Evolutionary conservation across 2,797 vertebrate species (phyloP).

Genomic region (Hipposideros larvatus): DNA sequence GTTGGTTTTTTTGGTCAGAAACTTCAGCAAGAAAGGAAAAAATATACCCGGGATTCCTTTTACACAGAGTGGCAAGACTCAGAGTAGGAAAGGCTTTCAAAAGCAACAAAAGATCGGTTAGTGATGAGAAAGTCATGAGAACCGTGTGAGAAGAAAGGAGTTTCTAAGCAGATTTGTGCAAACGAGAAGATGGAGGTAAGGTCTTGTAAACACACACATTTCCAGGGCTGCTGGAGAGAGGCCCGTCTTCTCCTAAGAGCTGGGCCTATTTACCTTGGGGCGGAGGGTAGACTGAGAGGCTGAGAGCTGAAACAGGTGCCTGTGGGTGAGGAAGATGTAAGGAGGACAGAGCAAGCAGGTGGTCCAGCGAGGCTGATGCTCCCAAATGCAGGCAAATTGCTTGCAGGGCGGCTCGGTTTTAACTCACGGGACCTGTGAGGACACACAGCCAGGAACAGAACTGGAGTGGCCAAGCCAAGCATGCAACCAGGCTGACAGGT

Average conservation of each 20-base stretch:
- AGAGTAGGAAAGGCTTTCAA: background rate
- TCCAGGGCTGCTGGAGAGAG: background rate
- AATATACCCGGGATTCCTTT: background rate
- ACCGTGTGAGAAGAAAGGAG: background rate
- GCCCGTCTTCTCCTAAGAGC: background rate
- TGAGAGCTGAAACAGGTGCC: background rate
- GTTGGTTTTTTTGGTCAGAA: background rate
- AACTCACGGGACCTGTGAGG: background rate
- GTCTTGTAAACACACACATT: background rate
- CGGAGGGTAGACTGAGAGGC: background rate
- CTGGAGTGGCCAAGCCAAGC: background rate
- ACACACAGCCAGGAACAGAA: background rate
- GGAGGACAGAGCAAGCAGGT: background rate
- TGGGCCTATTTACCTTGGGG: background rate
- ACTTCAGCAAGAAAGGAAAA: background rate
- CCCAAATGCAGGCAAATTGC: background rate
- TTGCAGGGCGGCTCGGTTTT: background rate
- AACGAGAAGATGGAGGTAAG: background rate
- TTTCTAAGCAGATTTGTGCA: background rate
- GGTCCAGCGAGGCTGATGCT: background rate
- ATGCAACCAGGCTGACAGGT: background rate
- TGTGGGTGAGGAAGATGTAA: background rate
- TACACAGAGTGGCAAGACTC: background rate
- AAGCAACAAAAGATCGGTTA: background rate
- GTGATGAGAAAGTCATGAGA: background rate